Base-by-base conservation (phyloP, 2,888 invertebrate genomes). In the Eupithecia vulgata region DNA sequence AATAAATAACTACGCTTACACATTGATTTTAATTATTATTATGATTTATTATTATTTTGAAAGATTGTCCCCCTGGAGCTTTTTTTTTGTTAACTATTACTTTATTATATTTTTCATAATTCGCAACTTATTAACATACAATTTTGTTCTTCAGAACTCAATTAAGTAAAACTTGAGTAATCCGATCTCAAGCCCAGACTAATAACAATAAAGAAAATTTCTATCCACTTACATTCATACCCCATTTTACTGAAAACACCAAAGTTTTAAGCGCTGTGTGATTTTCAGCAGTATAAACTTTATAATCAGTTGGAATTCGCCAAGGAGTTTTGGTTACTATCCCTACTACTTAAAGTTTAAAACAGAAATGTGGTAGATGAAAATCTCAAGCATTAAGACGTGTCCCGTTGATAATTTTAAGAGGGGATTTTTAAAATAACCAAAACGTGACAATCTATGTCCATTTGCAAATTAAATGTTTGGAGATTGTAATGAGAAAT, bases 361-460 rank as follows among this genome's bases (percentile, higher is more conserved):
- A 70, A 35, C 65, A 42, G 61, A 48, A 66, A 65, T 65, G 37
- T 25, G 48, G 42, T n/a, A 62, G 34, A 17, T 61, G 25, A 62
- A 48, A 15, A 61, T 70, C 65, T 61, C 64, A 68, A 72, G 61
- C 42, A 61, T 59, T 52, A 45, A 45, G 75, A 71, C 72, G 68
- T 75, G 75, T 75, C 72, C 67, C 76, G 66, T 76, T 74, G 76
- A 70, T 76, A 78, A 80, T 81, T 78, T 71, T 78, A 75, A 79
- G 72, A 67, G 75, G 72, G 68, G 75, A 67, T 79, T 77, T 77
- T 77, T 72, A 65, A 75, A 75, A 78, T 75, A 71, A 74, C 75
- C 66, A 62, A 76, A 73, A 76, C 76, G 76, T 76, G 78, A 74
- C 70, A 72, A 67, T 69, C 69, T 52, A 12, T 59, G 66, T 71